These are phyloP conservation scores for Cataglyphis altisquamis DNA, from an alignment of 2,888 invertebrate genomes.

Conservation along the genomic window DNA sequence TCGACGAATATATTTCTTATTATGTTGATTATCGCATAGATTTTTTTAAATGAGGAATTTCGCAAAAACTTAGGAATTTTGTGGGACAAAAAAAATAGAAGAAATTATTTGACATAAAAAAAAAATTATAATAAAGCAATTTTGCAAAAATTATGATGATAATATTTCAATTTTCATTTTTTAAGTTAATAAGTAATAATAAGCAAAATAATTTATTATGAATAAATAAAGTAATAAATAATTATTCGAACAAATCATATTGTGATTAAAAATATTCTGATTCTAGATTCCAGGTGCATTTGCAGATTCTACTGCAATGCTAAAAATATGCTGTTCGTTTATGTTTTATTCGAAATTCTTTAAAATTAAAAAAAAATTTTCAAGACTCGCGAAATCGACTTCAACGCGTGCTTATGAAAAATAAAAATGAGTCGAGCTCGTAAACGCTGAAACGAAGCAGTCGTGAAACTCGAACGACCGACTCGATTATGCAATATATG, in stretches of 20 bases:
- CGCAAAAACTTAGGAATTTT: background rate
- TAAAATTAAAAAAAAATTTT: background rate
- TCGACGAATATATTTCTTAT: background rate
- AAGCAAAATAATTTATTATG: too few species aligned
- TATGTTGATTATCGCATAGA: background rate
- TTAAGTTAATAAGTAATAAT: background rate
- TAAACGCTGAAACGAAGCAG: conserved; percentile 74
- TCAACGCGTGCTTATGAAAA: conserved; percentile 3
- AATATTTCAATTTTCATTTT: background rate
- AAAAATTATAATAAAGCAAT: background rate
- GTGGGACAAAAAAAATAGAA: background rate
- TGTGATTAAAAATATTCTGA: background rate
- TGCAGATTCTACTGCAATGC: background rate
- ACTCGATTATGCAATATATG: conserved; percentile 80
- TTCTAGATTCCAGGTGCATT: background rate
- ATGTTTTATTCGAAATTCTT: background rate
- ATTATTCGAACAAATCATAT: background rate
- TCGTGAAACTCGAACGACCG: conserved; percentile 81
- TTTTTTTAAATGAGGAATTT: background rate
- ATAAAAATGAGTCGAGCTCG: conserved; percentile 56
- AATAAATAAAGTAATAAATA: too few species aligned
- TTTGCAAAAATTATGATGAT: background rate
- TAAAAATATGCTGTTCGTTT: background rate
- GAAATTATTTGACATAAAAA: background rate
- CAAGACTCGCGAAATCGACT: background rate